phyloP scores from a whole-genome alignment of 2,113 vertebrate species.

The Geococcyx californianus region DNA sequence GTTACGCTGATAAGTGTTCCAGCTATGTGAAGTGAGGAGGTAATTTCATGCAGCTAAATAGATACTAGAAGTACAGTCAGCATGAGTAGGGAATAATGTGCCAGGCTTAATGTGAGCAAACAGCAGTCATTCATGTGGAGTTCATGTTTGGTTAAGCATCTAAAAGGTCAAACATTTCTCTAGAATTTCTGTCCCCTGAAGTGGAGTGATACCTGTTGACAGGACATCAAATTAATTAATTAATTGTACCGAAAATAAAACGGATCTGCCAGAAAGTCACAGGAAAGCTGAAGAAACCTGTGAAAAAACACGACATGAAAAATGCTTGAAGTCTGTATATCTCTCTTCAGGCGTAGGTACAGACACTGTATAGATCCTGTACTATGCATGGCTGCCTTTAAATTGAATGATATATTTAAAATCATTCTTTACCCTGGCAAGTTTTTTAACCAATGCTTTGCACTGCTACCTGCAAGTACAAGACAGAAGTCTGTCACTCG shows the following conservation, averaged over 20 bases:
- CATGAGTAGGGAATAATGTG: background rate
- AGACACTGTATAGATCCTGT: background rate
- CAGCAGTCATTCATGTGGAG: background rate
- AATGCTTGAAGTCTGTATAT: background rate
- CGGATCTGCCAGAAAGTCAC: background rate
- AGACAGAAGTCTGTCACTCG: background rate
- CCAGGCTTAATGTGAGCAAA: background rate
- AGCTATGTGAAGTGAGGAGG: constrained; percentile 7
- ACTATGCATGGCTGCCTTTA: background rate
- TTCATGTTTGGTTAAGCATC: background rate
- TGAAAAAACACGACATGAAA: background rate
- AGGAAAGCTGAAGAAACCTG: background rate
- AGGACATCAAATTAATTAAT: background rate
- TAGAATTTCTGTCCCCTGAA: background rate
- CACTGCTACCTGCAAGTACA: background rate
- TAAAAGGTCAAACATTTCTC: constrained; percentile 12
- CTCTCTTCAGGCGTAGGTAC: background rate
- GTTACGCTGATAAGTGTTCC: background rate
- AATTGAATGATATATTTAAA: background rate
- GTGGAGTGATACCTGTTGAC: background rate
- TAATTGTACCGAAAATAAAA: background rate
- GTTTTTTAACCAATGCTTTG: background rate
- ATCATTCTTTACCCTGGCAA: background rate
- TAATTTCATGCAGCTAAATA: constrained; percentile 23
- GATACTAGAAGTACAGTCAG: background rate